phyloP scores from a whole-genome alignment of 2,113 vertebrate species.

The Malaclemys terrapin region DNA sequence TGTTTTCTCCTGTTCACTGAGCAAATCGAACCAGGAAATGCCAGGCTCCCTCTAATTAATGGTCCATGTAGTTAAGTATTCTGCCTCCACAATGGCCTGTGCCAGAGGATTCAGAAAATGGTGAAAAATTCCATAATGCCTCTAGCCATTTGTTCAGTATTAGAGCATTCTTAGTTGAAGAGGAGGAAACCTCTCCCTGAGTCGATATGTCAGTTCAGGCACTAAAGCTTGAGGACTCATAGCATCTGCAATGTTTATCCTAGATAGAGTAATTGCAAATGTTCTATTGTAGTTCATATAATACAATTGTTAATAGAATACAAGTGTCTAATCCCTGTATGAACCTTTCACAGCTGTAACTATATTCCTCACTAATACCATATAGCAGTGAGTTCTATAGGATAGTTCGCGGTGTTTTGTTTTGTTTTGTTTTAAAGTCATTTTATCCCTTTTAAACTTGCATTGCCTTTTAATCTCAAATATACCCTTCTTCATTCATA shows the following conservation, averaged over 20 bases:
- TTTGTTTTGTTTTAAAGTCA: background rate
- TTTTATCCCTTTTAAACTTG: slow-evolving; percentile 32
- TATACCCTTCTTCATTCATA: slow-evolving; percentile 27
- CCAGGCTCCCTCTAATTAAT: background rate
- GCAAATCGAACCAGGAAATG: background rate
- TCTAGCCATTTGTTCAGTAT: background rate
- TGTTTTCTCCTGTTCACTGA: background rate
- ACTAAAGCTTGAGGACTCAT: rapidly evolving
- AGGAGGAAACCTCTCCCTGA: background rate
- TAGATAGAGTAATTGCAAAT: background rate
- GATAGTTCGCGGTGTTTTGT: background rate
- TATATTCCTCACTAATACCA: slow-evolving; percentile 20
- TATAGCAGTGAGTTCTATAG: slow-evolving; percentile 15
- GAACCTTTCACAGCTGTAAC: slow-evolving; percentile 25
- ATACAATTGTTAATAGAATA: slow-evolving; percentile 29
- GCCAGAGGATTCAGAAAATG: background rate
- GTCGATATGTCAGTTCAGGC: background rate
- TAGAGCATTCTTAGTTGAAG: background rate
- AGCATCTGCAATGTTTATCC: background rate
- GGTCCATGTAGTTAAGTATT: background rate
- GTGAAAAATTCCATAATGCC: background rate
- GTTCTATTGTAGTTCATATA: background rate
- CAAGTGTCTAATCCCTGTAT: slow-evolving; percentile 1
- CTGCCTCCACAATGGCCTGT: background rate
- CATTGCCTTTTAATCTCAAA: slow-evolving; percentile 58